Conservation (phyloP, 2,113 vertebrate genomes). For the Peromyscus polionotus region DNA sequence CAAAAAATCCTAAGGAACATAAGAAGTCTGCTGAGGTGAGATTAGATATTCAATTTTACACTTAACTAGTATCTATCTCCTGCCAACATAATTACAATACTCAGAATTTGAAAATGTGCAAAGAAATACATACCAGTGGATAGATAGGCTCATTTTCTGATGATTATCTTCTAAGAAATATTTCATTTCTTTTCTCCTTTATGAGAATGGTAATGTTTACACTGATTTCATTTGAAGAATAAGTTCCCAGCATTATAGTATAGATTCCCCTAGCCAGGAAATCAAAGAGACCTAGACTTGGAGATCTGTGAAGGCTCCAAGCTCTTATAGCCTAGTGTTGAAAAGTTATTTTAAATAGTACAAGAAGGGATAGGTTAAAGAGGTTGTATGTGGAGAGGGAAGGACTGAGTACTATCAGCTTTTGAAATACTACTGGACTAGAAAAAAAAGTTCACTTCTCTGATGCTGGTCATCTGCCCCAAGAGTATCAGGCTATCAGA, state of each 20-base stretch:
- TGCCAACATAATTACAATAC: constrained; percentile 48
- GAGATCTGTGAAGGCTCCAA: constrained; percentile 23
- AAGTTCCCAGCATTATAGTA: constrained; percentile 40
- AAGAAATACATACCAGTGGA: constrained; percentile 31
- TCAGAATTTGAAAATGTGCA: constrained; percentile 40
- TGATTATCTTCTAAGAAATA: constrained; percentile 57
- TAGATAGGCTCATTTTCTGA: constrained; percentile 60
- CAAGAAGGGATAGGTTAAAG: constrained; percentile 21
- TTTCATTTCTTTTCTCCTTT: constrained; percentile 59
- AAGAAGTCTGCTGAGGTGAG: constrained; percentile 98
- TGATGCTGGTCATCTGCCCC: constrained; percentile 1
- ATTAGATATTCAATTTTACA: constrained; percentile 72
- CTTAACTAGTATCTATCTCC: constrained; percentile 23
- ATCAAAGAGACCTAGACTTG: constrained; percentile 42
- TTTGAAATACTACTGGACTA: neutral
- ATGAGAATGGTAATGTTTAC: constrained; percentile 49
- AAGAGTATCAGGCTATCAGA: neutral
- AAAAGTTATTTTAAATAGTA: constrained; percentile 24
- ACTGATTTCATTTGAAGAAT: constrained; percentile 60
- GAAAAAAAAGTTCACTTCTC: neutral
- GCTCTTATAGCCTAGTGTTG: constrained; percentile 6
- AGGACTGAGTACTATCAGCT: constrained; percentile 13
- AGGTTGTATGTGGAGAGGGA: constrained; percentile 12
- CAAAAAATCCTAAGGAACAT: constrained; percentile 92
- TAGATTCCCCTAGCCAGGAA: constrained; percentile 23